Percentiles rank a stretch among this genome's conserved stretches.
Evolutionary conservation across 1,140 invertebrate genomes (phyloP).

Genomic region (Hydropsyche tenuis): DNA sequence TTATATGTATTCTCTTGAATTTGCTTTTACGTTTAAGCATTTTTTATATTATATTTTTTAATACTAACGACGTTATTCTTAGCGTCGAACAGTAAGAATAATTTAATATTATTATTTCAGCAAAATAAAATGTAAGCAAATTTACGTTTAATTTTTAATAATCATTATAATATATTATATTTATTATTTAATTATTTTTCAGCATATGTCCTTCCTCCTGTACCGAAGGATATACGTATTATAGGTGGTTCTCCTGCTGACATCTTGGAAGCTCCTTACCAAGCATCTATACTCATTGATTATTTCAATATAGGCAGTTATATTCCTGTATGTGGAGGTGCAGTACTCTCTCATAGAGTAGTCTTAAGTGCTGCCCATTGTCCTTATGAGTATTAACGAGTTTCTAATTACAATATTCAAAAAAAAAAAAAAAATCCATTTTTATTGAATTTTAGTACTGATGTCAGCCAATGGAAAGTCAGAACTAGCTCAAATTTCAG

Average conservation of each 20-base stretch:
- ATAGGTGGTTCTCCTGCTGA: conserved; percentile 59
- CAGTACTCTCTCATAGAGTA: conserved; percentile 59
- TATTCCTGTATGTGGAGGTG: conserved; percentile 63
- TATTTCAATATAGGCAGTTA: conserved; percentile 29
- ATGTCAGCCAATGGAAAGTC: conserved; percentile 33
- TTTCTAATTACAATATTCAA: too few species aligned
- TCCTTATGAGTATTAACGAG: conserved; percentile 32
- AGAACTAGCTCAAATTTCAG: conserved; percentile 37
- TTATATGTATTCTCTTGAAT: too few species aligned
- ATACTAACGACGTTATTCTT: too few species aligned
- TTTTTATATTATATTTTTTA: too few species aligned
- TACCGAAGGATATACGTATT: conserved; percentile 56
- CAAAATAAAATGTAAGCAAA: too few species aligned
- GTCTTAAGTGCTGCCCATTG: conserved; percentile 69
- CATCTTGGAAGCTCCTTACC: conserved; percentile 63
- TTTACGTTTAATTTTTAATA: too few species aligned
- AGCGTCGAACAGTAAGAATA: too few species aligned
- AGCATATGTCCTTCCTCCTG: conserved; percentile 34
- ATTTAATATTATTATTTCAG: too few species aligned
- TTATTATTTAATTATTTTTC: too few species aligned
- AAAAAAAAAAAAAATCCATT: too few species aligned
- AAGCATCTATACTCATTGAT: conserved; percentile 56
- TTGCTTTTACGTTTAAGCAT: too few species aligned
- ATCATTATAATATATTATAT: too few species aligned
- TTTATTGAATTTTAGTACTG: conserved; percentile 25